A percentile compares a stretch with the other conserved stretches of the same genome.
phyloP scores from a whole-genome alignment of 2,888 invertebrate species.

The Alviniconcha strummeri region DNA sequence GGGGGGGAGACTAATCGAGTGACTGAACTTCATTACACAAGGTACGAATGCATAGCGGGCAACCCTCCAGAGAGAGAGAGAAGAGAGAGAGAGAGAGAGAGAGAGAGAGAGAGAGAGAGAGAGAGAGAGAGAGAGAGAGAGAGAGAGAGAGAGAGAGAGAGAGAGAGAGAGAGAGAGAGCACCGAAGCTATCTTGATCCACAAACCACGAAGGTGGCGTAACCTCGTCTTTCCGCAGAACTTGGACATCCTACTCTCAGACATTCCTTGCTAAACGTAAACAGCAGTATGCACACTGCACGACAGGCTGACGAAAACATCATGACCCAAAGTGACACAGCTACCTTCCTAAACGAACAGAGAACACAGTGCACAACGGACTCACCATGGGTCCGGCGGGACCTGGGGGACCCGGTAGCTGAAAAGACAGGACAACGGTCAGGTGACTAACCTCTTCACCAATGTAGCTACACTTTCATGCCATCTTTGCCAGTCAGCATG shows the following conservation, averaged over 20 bases:
- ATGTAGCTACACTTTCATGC: not conserved
- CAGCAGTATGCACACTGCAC: no score
- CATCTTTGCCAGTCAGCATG: no score
- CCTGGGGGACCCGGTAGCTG: constrained; percentile 90
- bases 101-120: not conserved
- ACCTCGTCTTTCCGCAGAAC: no score
- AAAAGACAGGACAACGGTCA: constrained; percentile 65
- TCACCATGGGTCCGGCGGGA: constrained; percentile 86
- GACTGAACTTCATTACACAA: no score
- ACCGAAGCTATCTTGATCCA: no score
- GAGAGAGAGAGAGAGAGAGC: not conserved
- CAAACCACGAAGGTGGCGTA: no score
- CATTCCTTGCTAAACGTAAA: no score
- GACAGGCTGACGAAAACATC: no score
- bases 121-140: not conserved
- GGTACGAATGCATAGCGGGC: no score
- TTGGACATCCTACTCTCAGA: no score
- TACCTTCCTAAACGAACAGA: no score
- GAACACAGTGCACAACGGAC: constrained; percentile 67
- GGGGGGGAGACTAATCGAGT: not conserved
- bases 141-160: not conserved
- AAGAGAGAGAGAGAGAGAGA: not conserved
- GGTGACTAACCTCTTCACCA: not conserved
- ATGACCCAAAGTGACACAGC: no score
- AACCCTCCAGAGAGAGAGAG: not conserved